Conservation (phyloP, 2,113 vertebrate species). For the Falcunculus frontatus region DNA sequence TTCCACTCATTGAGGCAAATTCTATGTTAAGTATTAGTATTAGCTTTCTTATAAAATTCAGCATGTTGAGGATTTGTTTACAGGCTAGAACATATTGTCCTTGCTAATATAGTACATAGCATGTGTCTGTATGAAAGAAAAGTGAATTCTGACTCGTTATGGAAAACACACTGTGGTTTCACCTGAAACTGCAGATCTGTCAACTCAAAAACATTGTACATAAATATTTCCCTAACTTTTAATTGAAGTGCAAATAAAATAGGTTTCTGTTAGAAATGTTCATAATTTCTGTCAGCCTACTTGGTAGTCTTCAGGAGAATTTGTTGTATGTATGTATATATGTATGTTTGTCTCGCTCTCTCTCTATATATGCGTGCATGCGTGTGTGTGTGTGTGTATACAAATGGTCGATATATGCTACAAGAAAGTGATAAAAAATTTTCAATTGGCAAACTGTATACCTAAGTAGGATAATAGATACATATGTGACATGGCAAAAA, state of each 20-base stretch:
- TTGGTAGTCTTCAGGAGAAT: neutral
- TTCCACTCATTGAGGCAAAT: neutral
- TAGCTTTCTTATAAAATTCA: neutral
- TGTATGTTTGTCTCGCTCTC: neutral
- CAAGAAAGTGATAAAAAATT: neutral
- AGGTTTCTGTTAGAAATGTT: neutral
- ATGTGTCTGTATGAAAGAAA: neutral
- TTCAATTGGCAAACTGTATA: neutral
- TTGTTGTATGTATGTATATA: neutral
- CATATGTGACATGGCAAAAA: neutral
- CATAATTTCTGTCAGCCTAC: neutral
- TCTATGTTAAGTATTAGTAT: neutral
- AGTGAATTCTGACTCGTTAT: neutral
- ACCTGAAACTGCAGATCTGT: neutral
- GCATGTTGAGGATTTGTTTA: neutral
- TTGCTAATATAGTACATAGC: neutral
- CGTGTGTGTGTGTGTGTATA: neutral
- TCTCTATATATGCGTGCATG: rapidly evolving
- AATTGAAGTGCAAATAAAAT: neutral
- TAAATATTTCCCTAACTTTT: neutral
- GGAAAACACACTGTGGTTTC: neutral
- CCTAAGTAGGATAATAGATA: neutral
- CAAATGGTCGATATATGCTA: neutral
- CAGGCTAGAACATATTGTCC: neutral
- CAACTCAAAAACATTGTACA: neutral